Evolutionary conservation across 2,113 vertebrate species (phyloP).

Genomic region (Aldabrachelys gigantea): DNA sequence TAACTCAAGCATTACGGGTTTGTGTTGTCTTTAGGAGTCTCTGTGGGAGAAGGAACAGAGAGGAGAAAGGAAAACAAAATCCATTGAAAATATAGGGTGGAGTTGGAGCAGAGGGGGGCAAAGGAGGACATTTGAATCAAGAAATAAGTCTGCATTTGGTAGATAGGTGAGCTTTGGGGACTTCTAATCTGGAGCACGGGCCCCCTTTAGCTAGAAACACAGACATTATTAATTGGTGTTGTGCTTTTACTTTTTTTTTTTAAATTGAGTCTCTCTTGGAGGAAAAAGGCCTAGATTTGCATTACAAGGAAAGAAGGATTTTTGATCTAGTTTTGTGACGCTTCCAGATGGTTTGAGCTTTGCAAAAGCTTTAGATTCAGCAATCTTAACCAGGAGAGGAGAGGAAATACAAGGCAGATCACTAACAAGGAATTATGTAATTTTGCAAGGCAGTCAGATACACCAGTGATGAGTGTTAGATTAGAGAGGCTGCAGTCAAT

Average conservation of each 20-base stretch:
- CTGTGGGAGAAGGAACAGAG: not conserved
- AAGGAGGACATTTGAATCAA: not conserved
- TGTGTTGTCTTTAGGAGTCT: not conserved
- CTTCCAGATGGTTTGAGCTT: not conserved
- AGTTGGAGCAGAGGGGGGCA: not conserved
- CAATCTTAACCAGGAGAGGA: not conserved
- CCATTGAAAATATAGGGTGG: not conserved
- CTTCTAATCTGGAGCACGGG: not conserved
- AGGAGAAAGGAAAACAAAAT: not conserved
- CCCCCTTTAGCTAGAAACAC: not conserved
- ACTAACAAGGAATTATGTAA: not conserved
- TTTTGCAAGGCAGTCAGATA: not conserved
- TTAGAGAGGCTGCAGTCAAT: accelerated
- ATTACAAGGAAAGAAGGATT: not conserved
- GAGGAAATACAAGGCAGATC: not conserved
- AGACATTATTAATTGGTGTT: not conserved
- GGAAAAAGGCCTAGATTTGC: not conserved
- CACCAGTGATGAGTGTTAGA: not conserved
- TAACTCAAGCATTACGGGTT: not conserved
- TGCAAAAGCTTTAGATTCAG: not conserved
- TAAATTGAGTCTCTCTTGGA: accelerated
- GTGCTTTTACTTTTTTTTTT: not conserved
- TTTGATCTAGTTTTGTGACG: not conserved
- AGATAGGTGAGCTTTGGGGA: not conserved
- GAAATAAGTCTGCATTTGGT: not conserved